Evolutionary conservation across 2,888 invertebrate genomes (phyloP).

Genomic region (Alloscopus bannaensis): DNA sequence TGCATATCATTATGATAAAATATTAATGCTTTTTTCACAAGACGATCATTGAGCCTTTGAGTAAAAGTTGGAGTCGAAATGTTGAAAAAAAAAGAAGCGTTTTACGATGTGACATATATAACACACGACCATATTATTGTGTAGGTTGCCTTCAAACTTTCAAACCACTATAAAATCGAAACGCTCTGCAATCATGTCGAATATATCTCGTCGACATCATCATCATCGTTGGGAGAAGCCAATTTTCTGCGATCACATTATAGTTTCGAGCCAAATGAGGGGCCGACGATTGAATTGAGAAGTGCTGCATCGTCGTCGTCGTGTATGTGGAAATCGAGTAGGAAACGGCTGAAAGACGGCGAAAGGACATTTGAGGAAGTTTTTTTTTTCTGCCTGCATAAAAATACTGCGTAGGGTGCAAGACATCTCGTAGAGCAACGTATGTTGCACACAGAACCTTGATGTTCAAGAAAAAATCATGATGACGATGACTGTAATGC

Average conservation of each 20-base stretch:
- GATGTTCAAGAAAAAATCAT: conserved; percentile 43
- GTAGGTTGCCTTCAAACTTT: no score
- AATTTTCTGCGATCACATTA: conserved; percentile 16
- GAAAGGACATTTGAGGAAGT: conserved; percentile 23
- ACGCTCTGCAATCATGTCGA: no score
- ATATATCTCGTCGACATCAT: no score
- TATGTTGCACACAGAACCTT: background rate
- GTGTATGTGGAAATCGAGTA: no score
- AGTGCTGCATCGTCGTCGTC: no score
- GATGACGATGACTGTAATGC: conserved; percentile 40
- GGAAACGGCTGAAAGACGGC: conserved; percentile 10
- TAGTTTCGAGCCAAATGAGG: conserved; percentile 21
- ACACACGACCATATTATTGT: no score
- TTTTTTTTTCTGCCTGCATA: background rate
- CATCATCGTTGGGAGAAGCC: conserved; percentile 42
- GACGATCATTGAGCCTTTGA: no score
- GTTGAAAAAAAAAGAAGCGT: no score
- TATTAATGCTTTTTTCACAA: conserved; percentile 11
- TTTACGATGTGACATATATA: conserved; percentile 12
- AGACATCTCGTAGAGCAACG: background rate
- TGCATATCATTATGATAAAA: conserved; percentile 17
- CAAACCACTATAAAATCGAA: no score
- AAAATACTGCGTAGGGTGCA: background rate
- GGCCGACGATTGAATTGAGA: conserved; percentile 18
- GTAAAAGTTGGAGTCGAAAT: no score